Evolutionary conservation across 2,888 invertebrate genomes (phyloP).

Genomic region (Acleris emargana): DNA sequence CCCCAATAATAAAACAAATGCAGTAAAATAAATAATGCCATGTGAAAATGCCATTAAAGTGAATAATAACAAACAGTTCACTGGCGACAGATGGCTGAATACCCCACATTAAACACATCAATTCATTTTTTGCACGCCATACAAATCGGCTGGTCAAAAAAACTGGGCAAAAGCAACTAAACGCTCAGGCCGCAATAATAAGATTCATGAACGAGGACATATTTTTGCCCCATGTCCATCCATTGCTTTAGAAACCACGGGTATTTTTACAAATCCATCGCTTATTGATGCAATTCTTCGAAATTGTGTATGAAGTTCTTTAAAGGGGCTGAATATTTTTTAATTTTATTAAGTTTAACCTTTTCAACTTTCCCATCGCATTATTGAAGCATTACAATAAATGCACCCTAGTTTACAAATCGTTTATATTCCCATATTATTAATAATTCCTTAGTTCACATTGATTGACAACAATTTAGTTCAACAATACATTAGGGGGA

Average conservation of each 20-base stretch:
- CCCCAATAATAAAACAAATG: not conserved
- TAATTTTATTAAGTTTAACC: not conserved
- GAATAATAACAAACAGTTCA: conserved; percentile 52
- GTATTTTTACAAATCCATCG: conserved; percentile 18
- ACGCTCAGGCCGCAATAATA: conserved; percentile 31
- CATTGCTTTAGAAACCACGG: conserved; percentile 7
- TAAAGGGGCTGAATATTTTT: not conserved
- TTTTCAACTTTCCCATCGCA: conserved; percentile 2
- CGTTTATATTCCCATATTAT: conserved; percentile 22
- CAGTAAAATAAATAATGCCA: conserved; percentile 33
- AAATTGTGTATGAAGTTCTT: not conserved
- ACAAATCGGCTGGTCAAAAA: conserved; percentile 32
- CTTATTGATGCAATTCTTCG: not conserved
- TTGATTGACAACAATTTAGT: conserved; percentile 34
- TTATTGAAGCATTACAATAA: not conserved
- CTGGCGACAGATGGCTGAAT: conserved; percentile 66
- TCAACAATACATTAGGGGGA: conserved; percentile 20
- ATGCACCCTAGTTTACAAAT: conserved; percentile 29
- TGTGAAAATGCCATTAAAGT: conserved; percentile 58
- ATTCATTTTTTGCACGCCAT: conserved; percentile 33
- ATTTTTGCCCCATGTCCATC: conserved; percentile 22
- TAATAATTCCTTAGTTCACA: conserved; percentile 16
- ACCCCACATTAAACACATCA: conserved; percentile 48
- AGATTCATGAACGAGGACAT: conserved; percentile 31
- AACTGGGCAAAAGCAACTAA: conserved; percentile 29